These are phyloP conservation scores for Alosa alosa DNA, from an alignment of 2,113 vertebrate species.

Conservation along the genomic window DNA sequence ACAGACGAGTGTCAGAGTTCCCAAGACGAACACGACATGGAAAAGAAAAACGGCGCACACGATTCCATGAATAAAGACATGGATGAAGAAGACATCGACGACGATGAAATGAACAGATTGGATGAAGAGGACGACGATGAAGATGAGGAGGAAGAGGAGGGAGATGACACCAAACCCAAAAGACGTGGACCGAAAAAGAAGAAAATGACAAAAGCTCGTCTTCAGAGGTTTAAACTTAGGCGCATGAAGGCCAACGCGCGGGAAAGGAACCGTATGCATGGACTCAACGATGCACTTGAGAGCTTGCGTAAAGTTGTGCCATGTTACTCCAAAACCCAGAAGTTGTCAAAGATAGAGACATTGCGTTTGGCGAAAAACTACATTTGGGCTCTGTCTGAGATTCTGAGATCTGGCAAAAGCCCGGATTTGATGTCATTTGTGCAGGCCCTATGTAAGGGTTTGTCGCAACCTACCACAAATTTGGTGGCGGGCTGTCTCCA, in stretches of 20 bases:
- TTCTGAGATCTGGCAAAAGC: conserved; percentile 91
- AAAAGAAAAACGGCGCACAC: conserved; percentile 71
- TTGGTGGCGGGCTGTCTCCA: conserved; percentile 95
- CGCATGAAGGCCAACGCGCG: conserved; percentile 97
- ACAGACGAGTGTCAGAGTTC: conserved; percentile 78
- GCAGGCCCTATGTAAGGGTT: conserved; percentile 95
- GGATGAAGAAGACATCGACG: conserved; percentile 61
- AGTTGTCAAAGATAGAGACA: conserved; percentile 97
- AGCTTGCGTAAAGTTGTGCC: conserved; percentile 97
- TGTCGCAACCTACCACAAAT: conserved; percentile 98
- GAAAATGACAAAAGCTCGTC: conserved; percentile 97
- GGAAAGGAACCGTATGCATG: conserved; percentile 98
- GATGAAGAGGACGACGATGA: conserved; percentile 85
- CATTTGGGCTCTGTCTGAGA: conserved; percentile 96
- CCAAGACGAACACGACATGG: conserved; percentile 76
- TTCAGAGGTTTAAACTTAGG: conserved; percentile 92
- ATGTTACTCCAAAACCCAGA: conserved; percentile 98
- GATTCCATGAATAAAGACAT: conserved; percentile 67
- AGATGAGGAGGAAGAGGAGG: conserved; percentile 85
- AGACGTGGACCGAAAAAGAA: conserved; percentile 96
- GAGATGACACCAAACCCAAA: conserved; percentile 92
- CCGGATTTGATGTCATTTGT: conserved; percentile 95
- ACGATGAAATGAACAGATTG: conserved; percentile 58
- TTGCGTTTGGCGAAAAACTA: conserved; percentile 97
- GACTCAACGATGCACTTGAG: conserved; percentile 94